phyloP scores from a whole-genome alignment of 2,797 vertebrate species.

The Sebastes glaucus region DNA sequence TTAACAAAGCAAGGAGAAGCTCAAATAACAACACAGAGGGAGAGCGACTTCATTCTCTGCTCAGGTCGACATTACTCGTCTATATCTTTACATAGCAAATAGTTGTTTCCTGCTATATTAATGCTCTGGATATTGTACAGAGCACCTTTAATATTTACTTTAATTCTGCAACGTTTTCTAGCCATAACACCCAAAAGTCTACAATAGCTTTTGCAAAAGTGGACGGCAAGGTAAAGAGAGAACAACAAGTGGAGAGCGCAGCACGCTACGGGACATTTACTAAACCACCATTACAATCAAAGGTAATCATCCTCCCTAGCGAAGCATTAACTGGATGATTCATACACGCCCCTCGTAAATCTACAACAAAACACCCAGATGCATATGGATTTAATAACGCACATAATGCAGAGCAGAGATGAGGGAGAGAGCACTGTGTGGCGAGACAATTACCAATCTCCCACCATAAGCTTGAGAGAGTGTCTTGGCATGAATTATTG shows the following conservation, averaged over 20 bases:
- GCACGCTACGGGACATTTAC: slow-evolving; percentile 10
- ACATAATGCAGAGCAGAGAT: slow-evolving; percentile 31
- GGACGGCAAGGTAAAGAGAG: not conserved
- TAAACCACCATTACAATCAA: slow-evolving; percentile 43
- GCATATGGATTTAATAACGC: slow-evolving; percentile 53
- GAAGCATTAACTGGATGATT: slow-evolving; percentile 57
- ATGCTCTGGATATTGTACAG: not conserved
- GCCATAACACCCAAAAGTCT: not conserved
- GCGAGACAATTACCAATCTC: slow-evolving; percentile 66
- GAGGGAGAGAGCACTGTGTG: slow-evolving; percentile 9
- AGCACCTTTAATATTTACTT: not conserved
- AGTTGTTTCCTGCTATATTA: no score
- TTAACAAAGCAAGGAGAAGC: not conserved
- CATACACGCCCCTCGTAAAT: slow-evolving; percentile 40
- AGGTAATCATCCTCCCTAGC: slow-evolving; percentile 43
- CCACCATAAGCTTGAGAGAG: slow-evolving; percentile 53
- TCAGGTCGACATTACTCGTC: not conserved
- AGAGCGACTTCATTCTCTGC: not conserved
- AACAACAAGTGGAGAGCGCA: not conserved
- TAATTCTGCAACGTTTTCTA: not conserved
- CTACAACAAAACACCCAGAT: slow-evolving; percentile 39
- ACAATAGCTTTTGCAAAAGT: not conserved
- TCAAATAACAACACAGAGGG: no score
- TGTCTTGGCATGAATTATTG: slow-evolving; percentile 73
- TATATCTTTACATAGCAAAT: no score